Evolutionary conservation across 2,113 vertebrate genomes (phyloP).

Genomic region (Asarcornis scutulata): DNA sequence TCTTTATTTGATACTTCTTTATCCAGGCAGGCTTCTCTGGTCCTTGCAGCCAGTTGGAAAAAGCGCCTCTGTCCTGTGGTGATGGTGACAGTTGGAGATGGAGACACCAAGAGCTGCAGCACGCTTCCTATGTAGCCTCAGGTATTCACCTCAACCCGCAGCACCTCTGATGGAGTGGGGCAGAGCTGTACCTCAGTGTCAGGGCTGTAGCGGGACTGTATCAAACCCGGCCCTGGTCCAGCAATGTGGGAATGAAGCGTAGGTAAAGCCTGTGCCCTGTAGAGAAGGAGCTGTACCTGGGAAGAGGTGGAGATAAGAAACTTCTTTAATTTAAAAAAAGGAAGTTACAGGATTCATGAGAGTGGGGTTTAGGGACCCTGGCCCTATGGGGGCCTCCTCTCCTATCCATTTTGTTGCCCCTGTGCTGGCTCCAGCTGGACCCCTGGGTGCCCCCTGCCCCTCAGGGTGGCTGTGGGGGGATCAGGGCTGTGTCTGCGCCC

Average conservation of each 20-base stretch:
- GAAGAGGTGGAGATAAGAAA: background rate
- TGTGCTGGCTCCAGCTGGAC: too few relatives aligned
- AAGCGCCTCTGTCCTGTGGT: background rate
- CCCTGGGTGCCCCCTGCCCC: too few relatives aligned
- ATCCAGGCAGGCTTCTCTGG: background rate
- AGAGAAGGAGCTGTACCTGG: background rate
- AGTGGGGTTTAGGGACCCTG: too few relatives aligned
- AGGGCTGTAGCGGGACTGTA: fast-evolving
- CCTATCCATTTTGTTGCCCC: too few relatives aligned
- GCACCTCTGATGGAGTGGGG: background rate
- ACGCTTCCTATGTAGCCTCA: too few relatives aligned
- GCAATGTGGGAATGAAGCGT: fast-evolving
- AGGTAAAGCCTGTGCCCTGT: too few relatives aligned
- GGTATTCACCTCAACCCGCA: fast-evolving
- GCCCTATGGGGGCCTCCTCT: too few relatives aligned
- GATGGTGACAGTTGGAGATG: background rate
- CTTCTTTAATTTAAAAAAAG: too few relatives aligned
- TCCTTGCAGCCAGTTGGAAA: fast-evolving
- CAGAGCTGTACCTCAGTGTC: fast-evolving
- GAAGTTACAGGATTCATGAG: too few relatives aligned
- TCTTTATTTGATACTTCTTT: background rate
- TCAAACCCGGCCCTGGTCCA: fast-evolving
- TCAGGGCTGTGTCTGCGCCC: background rate
- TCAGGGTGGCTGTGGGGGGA: too few relatives aligned
- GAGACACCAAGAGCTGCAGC: background rate